Base-by-base conservation (phyloP, 2,113 vertebrate genomes). In the Siniperca knerii region DNA sequence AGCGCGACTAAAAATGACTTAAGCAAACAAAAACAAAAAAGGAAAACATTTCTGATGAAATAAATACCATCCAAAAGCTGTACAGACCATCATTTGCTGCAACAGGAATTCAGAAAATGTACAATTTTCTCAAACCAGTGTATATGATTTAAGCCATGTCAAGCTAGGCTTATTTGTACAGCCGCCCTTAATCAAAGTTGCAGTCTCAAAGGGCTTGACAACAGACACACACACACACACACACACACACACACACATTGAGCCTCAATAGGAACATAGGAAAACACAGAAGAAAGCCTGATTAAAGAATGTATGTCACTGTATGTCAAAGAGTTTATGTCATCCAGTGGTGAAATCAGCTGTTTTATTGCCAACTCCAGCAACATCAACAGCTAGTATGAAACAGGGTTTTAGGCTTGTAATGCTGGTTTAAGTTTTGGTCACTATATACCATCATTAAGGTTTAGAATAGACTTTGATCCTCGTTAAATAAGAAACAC, bases 131-230 rank as follows among this genome's bases (percentile, higher is more conserved):
- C 40, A 37, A 77, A 74, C 48, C 74, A 80, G 20, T 65, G 61
- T 79, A 70, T 66, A 78, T 83, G 64, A 87, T 80, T 83, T 89
- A 78, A 71, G 62, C 58, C 25, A 23, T n/a, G 66, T 76, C 40
- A 60, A 16, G 78, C 40, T 60, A 15, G 7, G 18, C 80, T 83
- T 73, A 69, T 87, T 71, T 65, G 21, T n/a, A 69, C 60, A 84
- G 50, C 66, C 58, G 44, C 66, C 58, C 4, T 70, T 55, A 61
- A 87, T 89, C 74, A 69, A 66, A 79, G 55, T 62, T 65, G 29
- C 23, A 76, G 29, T 65, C 15, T 80, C 52, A 78, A 57, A 37
- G 68, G 35, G 46, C 54, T 84, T 50, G 54, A 73, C n/a, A 55
- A 52, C 58, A n/a, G 20, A 58, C 44, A 74, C 68, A 70, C 82